phyloP scores from a whole-genome alignment of 53 echinoderm and acorn worm genomes.

The Patiria pectinifera region DNA sequence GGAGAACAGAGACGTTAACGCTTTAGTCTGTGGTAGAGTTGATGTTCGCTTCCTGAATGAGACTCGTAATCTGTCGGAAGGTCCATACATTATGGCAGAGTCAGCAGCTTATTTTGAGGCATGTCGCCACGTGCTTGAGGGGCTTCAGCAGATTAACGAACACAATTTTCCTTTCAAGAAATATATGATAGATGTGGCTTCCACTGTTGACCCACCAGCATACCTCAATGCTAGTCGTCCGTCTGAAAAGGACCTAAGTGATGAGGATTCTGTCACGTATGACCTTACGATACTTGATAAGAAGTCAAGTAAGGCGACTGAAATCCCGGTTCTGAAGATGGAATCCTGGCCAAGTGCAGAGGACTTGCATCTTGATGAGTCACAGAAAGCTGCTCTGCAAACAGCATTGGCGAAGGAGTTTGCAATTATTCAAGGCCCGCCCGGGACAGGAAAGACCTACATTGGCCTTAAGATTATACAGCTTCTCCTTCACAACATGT shows the following conservation, averaged over 20 bases:
- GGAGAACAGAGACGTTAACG: slow-evolving; percentile 55
- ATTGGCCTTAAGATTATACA: slow-evolving; percentile 90
- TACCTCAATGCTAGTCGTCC: slow-evolving; percentile 60
- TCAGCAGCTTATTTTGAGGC: slow-evolving; percentile 91
- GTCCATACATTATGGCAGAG: slow-evolving; percentile 80
- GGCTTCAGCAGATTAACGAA: slow-evolving; percentile 73
- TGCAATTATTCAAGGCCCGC: slow-evolving; percentile 93
- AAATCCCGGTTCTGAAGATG: neutral
- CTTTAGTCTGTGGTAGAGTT: slow-evolving; percentile 65
- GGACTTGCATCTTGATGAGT: slow-evolving; percentile 75
- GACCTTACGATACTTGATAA: slow-evolving; percentile 64
- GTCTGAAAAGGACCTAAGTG: too few relatives aligned
- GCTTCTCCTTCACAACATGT: slow-evolving; percentile 74
- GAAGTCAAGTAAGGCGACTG: neutral
- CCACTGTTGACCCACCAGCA: slow-evolving; percentile 53
- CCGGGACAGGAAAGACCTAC: slow-evolving; percentile 97
- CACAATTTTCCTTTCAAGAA: slow-evolving; percentile 78
- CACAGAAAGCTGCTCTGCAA: slow-evolving; percentile 79
- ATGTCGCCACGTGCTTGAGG: slow-evolving; percentile 81
- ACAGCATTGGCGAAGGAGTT: slow-evolving; percentile 86
- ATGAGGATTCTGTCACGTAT: slow-evolving; percentile 28
- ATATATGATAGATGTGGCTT: slow-evolving; percentile 72
- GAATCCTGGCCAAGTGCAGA: slow-evolving; percentile 76
- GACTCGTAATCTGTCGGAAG: neutral
- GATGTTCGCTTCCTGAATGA: slow-evolving; percentile 30